These are phyloP conservation scores for Taxidea taxus DNA, from an alignment of 2,113 vertebrate species.

Conservation along the genomic window DNA sequence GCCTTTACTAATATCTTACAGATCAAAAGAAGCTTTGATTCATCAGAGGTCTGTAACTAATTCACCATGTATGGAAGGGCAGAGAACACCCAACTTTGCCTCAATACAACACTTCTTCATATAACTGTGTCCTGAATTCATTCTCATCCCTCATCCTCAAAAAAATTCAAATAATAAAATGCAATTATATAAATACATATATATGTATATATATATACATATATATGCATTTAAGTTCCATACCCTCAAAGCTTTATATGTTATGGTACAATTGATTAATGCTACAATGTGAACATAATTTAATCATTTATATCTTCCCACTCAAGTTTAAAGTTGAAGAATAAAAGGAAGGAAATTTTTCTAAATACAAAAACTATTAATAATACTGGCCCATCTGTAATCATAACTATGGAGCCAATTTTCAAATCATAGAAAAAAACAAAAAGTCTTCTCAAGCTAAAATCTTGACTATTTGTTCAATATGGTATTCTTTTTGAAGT, in stretches of 20 bases:
- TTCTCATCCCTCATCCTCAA: neutral
- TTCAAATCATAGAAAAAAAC: neutral
- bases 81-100: neutral
- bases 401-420: neutral
- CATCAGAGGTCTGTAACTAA: conserved; percentile 8
- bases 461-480: neutral
- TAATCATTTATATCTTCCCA: neutral
- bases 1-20: conserved; percentile 42
- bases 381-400: neutral
- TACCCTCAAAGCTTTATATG: neutral
- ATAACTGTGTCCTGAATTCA: neutral
- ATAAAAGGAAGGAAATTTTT: neutral
- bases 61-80: neutral
- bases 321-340: neutral
- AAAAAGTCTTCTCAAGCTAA: neutral
- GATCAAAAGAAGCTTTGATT: conserved; percentile 29
- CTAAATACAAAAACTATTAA: neutral
- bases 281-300: neutral
- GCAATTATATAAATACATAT: neutral
- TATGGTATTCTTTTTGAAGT: neutral
- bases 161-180: neutral
- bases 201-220: neutral
- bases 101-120: neutral
- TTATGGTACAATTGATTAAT: neutral
- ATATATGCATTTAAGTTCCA: neutral